phyloP scores from a whole-genome alignment of 2,113 vertebrate genomes.

The Halcyon senegalensis region DNA sequence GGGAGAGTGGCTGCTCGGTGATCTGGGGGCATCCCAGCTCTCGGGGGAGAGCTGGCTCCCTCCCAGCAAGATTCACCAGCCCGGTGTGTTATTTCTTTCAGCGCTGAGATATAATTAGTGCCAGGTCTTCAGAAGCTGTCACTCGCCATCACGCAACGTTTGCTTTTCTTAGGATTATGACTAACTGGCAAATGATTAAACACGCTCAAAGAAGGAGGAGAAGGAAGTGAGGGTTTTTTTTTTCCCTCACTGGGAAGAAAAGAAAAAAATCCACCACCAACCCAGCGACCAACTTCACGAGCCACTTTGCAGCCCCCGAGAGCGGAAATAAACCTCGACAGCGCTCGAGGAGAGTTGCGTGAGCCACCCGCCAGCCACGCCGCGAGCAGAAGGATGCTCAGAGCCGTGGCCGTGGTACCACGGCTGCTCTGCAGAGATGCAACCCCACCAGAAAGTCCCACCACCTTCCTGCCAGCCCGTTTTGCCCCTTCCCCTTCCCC shows the following conservation, averaged over 20 bases:
- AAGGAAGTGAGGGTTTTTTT: not conserved
- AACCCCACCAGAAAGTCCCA: too few relatives aligned
- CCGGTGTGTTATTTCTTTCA: not conserved
- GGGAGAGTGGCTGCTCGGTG: fast-evolving
- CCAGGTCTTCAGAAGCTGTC: conserved; percentile 10
- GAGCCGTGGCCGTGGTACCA: fast-evolving
- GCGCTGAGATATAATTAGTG: not conserved
- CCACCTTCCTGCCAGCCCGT: not conserved
- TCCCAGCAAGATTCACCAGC: not conserved
- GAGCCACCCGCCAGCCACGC: not conserved
- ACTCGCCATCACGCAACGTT: not conserved
- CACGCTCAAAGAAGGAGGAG: not conserved
- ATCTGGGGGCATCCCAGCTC: not conserved
- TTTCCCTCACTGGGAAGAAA: not conserved
- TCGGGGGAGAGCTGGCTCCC: not conserved
- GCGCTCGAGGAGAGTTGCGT: fast-evolving
- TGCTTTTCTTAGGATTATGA: conserved; percentile 15
- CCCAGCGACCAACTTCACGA: not conserved
- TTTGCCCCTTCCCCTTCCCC: not conserved
- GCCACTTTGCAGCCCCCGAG: not conserved
- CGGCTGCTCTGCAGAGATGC: not conserved
- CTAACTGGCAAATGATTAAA: not conserved
- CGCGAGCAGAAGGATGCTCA: not conserved
- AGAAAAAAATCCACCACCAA: not conserved
- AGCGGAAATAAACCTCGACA: not conserved